Evolutionary conservation across 2,888 invertebrate genomes (phyloP).

Genomic region (Acleris cristana): DNA sequence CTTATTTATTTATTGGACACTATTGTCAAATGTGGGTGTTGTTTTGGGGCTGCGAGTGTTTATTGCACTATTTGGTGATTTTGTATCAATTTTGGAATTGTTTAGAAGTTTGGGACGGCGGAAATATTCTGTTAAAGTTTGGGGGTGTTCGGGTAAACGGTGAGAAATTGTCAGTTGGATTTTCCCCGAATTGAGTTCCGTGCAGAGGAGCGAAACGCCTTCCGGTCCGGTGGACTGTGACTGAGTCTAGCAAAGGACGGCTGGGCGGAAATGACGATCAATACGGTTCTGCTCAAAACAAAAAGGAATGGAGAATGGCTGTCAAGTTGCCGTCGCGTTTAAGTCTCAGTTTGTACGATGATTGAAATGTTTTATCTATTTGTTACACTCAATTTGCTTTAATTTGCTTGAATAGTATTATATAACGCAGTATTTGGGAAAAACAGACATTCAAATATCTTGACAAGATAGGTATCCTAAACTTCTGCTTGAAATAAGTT

Average conservation of each 20-base stretch:
- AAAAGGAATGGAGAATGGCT: not conserved
- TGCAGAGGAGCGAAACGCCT: constrained; percentile 16
- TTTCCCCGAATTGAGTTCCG: constrained; percentile 10
- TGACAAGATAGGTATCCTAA: too few species aligned
- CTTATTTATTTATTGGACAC: constrained; percentile 37
- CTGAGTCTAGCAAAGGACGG: constrained; percentile 16
- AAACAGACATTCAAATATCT: too few species aligned
- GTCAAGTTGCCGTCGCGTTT: not conserved
- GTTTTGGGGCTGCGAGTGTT: constrained; percentile 23
- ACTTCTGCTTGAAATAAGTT: too few species aligned
- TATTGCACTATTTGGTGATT: constrained; percentile 27
- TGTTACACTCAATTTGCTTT: too few species aligned
- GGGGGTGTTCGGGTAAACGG: constrained; percentile 8
- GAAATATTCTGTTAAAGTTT: constrained; percentile 4
- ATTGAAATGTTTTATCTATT: not conserved
- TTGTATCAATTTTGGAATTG: constrained; percentile 29
- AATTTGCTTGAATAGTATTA: too few species aligned
- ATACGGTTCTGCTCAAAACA: constrained; percentile 19
- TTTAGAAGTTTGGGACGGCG: constrained; percentile 19
- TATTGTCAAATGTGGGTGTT: constrained; percentile 34
- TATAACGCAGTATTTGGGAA: too few species aligned
- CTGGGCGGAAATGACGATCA: constrained; percentile 27
- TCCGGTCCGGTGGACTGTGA: constrained; percentile 31
- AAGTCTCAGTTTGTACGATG: not conserved
- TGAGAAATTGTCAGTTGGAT: constrained; percentile 14